Evolutionary conservation across 2,113 vertebrate genomes (phyloP), one percentile per base, ranked within the genome.

Genomic region (Acinonyx jubatus): DNA sequence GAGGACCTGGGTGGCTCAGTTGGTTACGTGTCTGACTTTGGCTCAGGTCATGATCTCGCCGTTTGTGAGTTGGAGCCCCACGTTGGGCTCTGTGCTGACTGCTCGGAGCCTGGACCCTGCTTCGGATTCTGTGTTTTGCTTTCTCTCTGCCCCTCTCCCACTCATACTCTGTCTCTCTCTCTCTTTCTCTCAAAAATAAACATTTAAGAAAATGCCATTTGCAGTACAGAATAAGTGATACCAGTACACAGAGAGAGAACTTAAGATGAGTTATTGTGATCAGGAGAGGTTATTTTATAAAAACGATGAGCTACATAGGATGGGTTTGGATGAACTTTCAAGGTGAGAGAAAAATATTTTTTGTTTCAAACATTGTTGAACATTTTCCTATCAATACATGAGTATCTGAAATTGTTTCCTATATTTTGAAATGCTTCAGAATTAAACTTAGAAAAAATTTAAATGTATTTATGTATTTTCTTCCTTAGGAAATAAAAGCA

Each of bases 261-360:
- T 55, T n/a, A 13, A 8, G 3, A 2, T 61, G 38, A 74, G n/a
- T 41, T 71, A 1, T 2, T 10, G 25, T 23, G 57, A 63, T 73
- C 63, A 84, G 14, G 52, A 74, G n/a, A 91, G 68, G 23, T 9
- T 71, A 29, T 41, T 89, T 88, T 31, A 33, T 65, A 13, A 61
- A 91, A 15, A 18, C 38, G 7, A 69, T 15, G 66, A 55, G 12
- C 33, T 36, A 82, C 31, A 91, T n/a, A 36, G 65, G 27, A n/a
- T 71, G 74, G 41, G 12, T 83, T 65, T 79, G 36, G 19, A 68
- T 29, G 14, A 65, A 94, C 19, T 55, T 79, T 45, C 18, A 80
- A 80, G 38, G 71, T 33, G 63, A 95, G 52, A 68, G 71, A 97
- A 73, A 94, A 81, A 81, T 15, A 36, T 10, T 85, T 94, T 96